phyloP scores from a whole-genome alignment of 2,888 invertebrate species.

The Steromphala cineraria region DNA sequence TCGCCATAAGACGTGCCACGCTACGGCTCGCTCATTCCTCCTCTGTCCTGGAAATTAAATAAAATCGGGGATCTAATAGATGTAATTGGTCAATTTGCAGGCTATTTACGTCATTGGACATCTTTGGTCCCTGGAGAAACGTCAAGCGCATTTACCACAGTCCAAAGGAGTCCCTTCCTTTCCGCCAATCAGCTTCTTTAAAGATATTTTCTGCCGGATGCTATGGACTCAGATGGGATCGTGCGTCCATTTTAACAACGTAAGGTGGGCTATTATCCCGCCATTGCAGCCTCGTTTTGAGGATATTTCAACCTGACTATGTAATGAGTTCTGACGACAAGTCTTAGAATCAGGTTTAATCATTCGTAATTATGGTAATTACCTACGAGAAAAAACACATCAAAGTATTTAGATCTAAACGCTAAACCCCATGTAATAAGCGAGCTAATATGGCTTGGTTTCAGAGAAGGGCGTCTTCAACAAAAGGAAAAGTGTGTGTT shows the following conservation, averaged over 20 bases:
- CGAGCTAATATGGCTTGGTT: background rate
- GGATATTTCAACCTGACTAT: background rate
- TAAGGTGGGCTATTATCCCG: slow-evolving; percentile 17
- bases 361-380: slow-evolving; percentile 3
- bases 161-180: background rate
- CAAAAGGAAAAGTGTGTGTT: background rate
- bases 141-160: background rate
- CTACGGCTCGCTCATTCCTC: slow-evolving; percentile 20
- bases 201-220: slow-evolving; percentile 11
- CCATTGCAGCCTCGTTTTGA: slow-evolving; percentile 11
- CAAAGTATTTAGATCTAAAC: slow-evolving; percentile 12
- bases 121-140: slow-evolving; percentile 17
- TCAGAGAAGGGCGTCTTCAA: background rate
- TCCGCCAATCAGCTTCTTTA: slow-evolving; percentile 16
- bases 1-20: slow-evolving; percentile 4
- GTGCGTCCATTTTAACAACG: slow-evolving; percentile 18
- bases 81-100: slow-evolving; percentile 25
- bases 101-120: slow-evolving; percentile 25
- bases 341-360: slow-evolving; percentile 4
- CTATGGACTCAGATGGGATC: slow-evolving; percentile 6
- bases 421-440: slow-evolving; percentile 6
- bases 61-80: slow-evolving; percentile 25
- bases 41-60: slow-evolving; percentile 26
- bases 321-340: slow-evolving; percentile 3
- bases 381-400: slow-evolving; percentile 16